Evolutionary conservation across 2,113 vertebrate species (phyloP).

Genomic region (Triplophysa rosa): DNA sequence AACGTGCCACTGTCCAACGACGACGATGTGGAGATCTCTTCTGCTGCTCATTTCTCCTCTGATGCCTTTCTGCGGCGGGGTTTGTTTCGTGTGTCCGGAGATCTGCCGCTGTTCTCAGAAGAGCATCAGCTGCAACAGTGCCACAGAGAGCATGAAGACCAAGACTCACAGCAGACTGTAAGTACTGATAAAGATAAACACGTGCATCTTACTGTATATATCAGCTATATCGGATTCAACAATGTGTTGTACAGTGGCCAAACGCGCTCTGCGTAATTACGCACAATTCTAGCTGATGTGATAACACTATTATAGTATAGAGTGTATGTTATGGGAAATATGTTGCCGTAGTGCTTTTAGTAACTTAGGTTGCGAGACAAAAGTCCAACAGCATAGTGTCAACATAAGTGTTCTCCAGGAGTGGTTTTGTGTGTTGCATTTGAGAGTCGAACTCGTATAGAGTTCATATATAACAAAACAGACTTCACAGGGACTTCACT

Average conservation of each 20-base stretch:
- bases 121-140: slow-evolving; percentile 47
- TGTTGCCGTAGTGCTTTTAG: not conserved
- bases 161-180: slow-evolving; percentile 44
- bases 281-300: not conserved
- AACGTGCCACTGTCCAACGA: not conserved
- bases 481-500: no score
- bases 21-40: slow-evolving; percentile 28
- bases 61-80: slow-evolving; percentile 16
- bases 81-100: slow-evolving; percentile 51
- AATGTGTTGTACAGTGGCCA: not conserved
- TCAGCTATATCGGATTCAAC: not conserved
- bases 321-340: no score
- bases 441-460: not conserved
- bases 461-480: not conserved
- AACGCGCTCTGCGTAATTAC: not conserved
- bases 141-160: slow-evolving; percentile 33
- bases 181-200: slow-evolving; percentile 1
- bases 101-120: slow-evolving; percentile 46
- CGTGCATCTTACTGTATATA: not conserved
- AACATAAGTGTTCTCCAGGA: not conserved
- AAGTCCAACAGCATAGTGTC: not conserved
- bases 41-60: not conserved
- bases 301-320: not conserved
- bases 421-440: not conserved
- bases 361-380: not conserved